Evolutionary conservation across 2,113 vertebrate genomes (phyloP).

Genomic region (Grammomys surdaster): DNA sequence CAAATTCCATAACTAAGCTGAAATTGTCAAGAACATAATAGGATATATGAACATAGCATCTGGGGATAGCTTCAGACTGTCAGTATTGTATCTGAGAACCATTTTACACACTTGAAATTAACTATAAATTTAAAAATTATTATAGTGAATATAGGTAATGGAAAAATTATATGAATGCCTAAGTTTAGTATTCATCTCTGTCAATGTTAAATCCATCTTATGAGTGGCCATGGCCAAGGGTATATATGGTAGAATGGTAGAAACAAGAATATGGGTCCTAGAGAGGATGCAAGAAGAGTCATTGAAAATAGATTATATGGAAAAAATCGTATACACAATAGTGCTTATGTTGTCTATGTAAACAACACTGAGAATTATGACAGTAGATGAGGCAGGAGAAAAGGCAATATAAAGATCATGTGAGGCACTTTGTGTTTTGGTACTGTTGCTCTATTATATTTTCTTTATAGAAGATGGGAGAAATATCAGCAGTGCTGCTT

Average conservation of each 20-base stretch:
- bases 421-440: not conserved
- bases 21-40: not conserved
- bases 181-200: not conserved
- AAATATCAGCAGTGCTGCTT: not conserved
- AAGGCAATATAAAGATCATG: not conserved
- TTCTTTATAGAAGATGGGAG: not conserved
- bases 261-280: not conserved
- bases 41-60: not conserved
- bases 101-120: not conserved
- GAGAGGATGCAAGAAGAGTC: not conserved
- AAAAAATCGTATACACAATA: not conserved
- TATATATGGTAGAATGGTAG: not conserved
- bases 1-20: conserved; percentile 8
- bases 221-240: not conserved
- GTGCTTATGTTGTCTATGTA: not conserved
- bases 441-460: not conserved
- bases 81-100: not conserved
- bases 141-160: not conserved
- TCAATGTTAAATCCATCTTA: not conserved
- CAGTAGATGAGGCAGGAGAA: not conserved
- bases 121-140: not conserved
- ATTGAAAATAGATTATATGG: not conserved
- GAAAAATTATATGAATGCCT: not conserved
- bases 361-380: not conserved
- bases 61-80: not conserved